Percentiles rank a stretch among this genome's conserved stretches.
Conservation (phyloP, 2,113 vertebrate genomes). For the Malurus cyaneus region DNA sequence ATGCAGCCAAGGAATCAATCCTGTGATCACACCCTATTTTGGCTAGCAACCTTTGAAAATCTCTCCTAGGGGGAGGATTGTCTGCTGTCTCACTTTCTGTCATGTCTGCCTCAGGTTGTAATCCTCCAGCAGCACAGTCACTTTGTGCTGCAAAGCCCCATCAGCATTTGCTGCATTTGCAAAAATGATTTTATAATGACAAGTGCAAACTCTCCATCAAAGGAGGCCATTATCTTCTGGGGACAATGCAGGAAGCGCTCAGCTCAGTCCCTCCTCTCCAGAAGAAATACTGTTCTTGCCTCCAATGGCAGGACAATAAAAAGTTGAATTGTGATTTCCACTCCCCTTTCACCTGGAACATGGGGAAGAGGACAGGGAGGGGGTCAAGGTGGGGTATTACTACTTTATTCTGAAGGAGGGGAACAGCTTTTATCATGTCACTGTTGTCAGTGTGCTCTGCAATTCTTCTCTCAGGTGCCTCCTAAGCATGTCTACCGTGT, state of each 20-base stretch:
- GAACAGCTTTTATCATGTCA: neutral
- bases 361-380: neutral
- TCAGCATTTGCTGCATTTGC: neutral
- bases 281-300: neutral
- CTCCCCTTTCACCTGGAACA: neutral
- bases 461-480: constrained; percentile 77
- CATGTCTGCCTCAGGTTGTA: neutral
- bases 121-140: neutral
- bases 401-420: neutral
- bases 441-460: neutral
- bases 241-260: neutral
- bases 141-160: neutral
- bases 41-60: neutral
- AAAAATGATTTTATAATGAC: neutral
- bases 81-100: neutral
- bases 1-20: neutral
- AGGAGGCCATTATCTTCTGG: neutral
- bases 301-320: neutral
- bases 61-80: neutral
- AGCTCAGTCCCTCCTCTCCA: neutral
- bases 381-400: neutral
- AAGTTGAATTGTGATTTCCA: neutral
- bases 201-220: neutral
- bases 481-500: constrained; percentile 89
- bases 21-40: neutral